Evolutionary conservation across 2,797 vertebrate species (phyloP), one percentile per base, ranked within the genome.

Genomic region (Eospalax fontanierii): DNA sequence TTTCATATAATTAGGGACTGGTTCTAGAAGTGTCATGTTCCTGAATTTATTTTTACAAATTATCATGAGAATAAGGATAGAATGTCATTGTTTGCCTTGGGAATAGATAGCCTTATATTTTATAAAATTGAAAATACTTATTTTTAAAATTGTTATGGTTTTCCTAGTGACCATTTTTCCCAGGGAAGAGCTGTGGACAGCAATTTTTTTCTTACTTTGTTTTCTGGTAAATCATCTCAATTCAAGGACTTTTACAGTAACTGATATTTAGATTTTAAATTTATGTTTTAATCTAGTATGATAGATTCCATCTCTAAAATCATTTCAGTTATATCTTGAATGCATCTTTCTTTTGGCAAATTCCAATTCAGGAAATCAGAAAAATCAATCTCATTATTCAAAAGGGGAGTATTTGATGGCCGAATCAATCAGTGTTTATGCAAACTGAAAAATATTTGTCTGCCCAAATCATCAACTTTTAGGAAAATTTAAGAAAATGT

Each of bases 231-330:
- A 95, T 61, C 81, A 91, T 54, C 74, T 92, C 9, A 95, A 89
- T 98, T 98, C 96, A 96, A 98, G 97, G 93, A 97, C 93, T 98
- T 98, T 97, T 75, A 91, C 98, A 97, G 97, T 98, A 98, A 97
- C 14, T 98, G 97, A 98, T 98, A 98, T 95, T n/a, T 97, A 98
- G 95, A 84, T 98, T 97, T 98, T 96, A 97, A 97, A 96, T 95
- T 97, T 96, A 98, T 96, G 94, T 97, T 92, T 96, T n/a, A n/a
- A n/a, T n/a, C n/a, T n/a, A n/a, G n/a, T n/a, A n/a, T n/a, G 87
- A 94, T 98, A 98, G 95, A 97, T 96, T 97, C 96, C 98, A 98
- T 87, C 95, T 95, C 96, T 98, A 97, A 97, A 96, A 97, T 89
- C 66, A 96, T 97, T 98, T 91, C 95, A 84, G 96, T 98, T 96